Conservation (phyloP, 2,113 vertebrate genomes). For the Chunga burmeisteri region DNA sequence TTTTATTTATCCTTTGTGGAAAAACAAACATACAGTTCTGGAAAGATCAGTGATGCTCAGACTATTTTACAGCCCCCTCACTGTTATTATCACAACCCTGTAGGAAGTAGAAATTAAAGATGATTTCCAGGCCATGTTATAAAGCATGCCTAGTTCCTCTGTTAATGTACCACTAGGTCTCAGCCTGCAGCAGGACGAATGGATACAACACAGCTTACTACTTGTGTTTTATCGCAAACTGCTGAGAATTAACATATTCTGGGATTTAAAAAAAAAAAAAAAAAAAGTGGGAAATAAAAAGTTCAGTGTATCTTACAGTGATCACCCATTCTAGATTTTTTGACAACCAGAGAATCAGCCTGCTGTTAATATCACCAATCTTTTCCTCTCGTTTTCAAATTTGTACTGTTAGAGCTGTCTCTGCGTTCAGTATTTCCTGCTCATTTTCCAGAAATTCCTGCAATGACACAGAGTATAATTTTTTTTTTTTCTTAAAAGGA, state of each 20-base stretch:
- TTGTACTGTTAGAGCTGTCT: slow-evolving; percentile 26
- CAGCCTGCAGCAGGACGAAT: background rate
- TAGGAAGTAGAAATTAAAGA: background rate
- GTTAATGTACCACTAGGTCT: background rate
- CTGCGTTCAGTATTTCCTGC: slow-evolving; percentile 21
- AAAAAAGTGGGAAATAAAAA: background rate
- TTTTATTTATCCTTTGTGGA: background rate
- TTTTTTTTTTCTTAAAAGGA: background rate
- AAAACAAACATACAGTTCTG: background rate
- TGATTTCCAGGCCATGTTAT: background rate
- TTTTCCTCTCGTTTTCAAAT: slow-evolving; percentile 42
- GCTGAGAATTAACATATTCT: background rate
- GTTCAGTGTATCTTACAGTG: background rate
- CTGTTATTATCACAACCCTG: background rate
- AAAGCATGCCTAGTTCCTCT: background rate
- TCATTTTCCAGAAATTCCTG: slow-evolving; percentile 45
- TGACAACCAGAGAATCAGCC: slow-evolving; percentile 29
- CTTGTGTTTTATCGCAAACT: background rate
- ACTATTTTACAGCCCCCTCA: background rate
- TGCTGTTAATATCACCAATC: slow-evolving; percentile 20
- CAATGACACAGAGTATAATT: background rate
- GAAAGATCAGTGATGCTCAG: background rate
- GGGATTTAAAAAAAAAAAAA: background rate
- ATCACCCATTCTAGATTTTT: background rate
- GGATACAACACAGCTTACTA: background rate